Conservation (phyloP, 2,797 vertebrate genomes). For the Austrolebias charrua region DNA sequence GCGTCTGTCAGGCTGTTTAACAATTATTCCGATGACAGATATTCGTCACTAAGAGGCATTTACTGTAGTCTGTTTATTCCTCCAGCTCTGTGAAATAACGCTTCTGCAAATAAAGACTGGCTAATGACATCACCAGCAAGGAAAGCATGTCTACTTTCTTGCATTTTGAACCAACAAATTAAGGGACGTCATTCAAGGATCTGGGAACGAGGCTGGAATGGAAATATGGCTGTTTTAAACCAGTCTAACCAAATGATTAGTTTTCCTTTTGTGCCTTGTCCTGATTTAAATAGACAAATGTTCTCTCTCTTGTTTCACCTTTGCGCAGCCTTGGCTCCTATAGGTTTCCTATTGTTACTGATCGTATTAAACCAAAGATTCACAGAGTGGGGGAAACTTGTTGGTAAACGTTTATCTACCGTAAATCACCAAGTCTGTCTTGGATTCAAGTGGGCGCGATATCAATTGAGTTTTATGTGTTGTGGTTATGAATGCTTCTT, state of each 20-base stretch:
- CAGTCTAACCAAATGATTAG: conserved; percentile 27
- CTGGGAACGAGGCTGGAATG: neutral
- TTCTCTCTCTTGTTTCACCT: conserved; percentile 10
- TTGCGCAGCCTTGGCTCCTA: conserved; percentile 30
- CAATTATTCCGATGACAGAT: conserved; percentile 44
- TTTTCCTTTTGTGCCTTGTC: conserved; percentile 30
- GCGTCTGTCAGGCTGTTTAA: conserved; percentile 19
- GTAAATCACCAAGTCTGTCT: neutral
- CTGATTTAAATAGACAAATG: conserved; percentile 64
- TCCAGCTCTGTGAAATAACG: conserved; percentile 2
- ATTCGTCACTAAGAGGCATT: conserved; percentile 31
- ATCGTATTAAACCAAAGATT: neutral
- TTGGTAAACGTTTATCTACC: conserved; percentile 7
- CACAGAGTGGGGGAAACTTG: neutral
- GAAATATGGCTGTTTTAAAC: conserved; percentile 15
- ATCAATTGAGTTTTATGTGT: neutral
- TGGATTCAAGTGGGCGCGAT: neutral
- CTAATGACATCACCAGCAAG: conserved; percentile 8
- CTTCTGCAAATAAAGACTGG: conserved; percentile 4
- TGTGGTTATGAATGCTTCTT: neutral
- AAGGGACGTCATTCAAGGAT: neutral
- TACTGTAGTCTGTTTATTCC: conserved; percentile 22
- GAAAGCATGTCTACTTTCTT: neutral
- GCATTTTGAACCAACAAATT: neutral
- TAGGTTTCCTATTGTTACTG: conserved; percentile 6